Conservation (phyloP, 2,113 vertebrate species). For the Synchiropus splendidus region DNA sequence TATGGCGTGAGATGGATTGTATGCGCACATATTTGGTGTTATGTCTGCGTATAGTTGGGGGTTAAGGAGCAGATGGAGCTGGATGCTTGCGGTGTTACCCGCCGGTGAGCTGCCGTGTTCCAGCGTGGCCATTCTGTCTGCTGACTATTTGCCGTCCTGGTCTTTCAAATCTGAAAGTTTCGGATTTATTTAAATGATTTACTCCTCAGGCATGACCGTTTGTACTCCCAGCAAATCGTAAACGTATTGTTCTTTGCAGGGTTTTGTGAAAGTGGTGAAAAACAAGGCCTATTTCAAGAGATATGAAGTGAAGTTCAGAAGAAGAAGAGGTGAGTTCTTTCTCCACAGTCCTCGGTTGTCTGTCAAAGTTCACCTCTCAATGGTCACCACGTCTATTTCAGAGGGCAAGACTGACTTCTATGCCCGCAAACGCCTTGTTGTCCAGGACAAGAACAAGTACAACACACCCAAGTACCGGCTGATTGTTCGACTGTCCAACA, state of each 20-base stretch:
- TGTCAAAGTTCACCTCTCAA: background rate
- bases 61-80: conserved; percentile 23
- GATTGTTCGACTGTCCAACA: conserved; percentile 93
- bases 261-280: conserved; percentile 98
- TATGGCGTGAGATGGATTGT: fast-evolving
- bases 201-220: background rate
- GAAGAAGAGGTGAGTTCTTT: conserved; percentile 79
- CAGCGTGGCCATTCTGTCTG: conserved; percentile 51
- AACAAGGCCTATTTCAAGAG: conserved; percentile 98
- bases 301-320: conserved; percentile 96
- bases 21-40: background rate
- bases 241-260: conserved; percentile 55
- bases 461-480: conserved; percentile 97
- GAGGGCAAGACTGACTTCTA: conserved; percentile 98
- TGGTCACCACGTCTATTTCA: conserved; percentile 27
- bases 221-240: background rate
- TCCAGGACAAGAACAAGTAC: conserved; percentile 99
- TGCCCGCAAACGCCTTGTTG: conserved; percentile 90
- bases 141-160: conserved; percentile 10
- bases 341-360: conserved; percentile 18
- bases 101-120: conserved; percentile 10
- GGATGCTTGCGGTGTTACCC: conserved; percentile 24
- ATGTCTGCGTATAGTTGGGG: background rate
- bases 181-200: background rate
- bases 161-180: background rate